Percentiles rank a stretch among this genome's conserved stretches.
Evolutionary conservation across 2,888 invertebrate species (phyloP).

Genomic region (Rhyacophila evoluta): DNA sequence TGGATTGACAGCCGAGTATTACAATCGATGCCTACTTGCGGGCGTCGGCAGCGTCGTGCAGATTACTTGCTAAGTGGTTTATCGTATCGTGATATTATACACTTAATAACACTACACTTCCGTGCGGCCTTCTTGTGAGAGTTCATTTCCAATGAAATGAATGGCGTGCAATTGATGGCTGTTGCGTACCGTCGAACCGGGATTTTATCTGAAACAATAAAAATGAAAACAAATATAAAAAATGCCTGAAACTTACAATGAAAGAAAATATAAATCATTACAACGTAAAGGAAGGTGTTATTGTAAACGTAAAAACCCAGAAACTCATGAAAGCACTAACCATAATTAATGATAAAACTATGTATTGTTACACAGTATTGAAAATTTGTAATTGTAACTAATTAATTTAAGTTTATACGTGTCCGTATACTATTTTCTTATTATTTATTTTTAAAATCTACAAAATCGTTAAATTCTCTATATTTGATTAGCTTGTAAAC

Average conservation of each 20-base stretch:
- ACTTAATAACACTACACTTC: conserved; percentile 40
- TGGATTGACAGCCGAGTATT: conserved; percentile 6
- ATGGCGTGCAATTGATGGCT: neutral
- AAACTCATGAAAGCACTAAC: no score
- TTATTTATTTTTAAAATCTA: no score
- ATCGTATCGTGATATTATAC: conserved; percentile 43
- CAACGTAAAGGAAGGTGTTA: no score
- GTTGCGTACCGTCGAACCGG: neutral
- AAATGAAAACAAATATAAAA: neutral
- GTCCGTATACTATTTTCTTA: no score
- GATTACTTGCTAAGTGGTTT: conserved; percentile 29
- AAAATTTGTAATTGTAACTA: no score
- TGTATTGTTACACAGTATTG: no score
- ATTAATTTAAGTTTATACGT: no score
- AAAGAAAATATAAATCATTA: no score
- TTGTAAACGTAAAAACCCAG: no score
- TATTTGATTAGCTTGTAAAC: no score
- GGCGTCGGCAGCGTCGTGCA: conserved; percentile 12
- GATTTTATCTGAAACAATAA: neutral
- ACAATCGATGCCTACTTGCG: neutral
- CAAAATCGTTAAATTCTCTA: no score
- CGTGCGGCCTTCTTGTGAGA: conserved; percentile 26
- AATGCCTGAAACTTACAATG: neutral
- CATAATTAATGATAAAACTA: no score
- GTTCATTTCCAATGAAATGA: neutral